Evolutionary conservation across 2,113 vertebrate genomes (phyloP).

Genomic region (Gnathonemus echidnorhynchus): DNA sequence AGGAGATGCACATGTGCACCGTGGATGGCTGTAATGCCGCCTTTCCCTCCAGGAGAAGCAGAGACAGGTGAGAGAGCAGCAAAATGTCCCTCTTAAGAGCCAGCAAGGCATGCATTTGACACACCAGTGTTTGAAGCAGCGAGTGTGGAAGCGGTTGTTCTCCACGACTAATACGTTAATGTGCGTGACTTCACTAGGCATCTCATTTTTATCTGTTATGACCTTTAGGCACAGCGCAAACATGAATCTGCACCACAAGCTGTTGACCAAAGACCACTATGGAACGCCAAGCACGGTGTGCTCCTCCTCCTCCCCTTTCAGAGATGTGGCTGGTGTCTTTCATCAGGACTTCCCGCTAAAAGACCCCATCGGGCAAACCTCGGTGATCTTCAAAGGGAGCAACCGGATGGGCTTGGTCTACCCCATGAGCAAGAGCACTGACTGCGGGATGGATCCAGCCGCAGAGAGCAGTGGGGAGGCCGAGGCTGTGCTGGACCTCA

Average conservation of each 20-base stretch:
- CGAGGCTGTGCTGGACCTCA: conserved; percentile 80
- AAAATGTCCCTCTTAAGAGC: conserved; percentile 20
- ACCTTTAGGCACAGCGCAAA: conserved; percentile 86
- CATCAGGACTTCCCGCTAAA: conserved; percentile 64
- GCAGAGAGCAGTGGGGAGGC: conserved; percentile 54
- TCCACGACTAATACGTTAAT: background rate
- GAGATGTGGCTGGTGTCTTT: conserved; percentile 66
- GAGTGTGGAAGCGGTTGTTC: background rate
- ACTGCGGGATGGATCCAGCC: conserved; percentile 53
- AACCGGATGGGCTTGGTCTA: conserved; percentile 80
- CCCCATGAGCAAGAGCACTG: conserved; percentile 69
- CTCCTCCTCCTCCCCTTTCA: conserved; percentile 64
- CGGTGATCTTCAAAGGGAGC: conserved; percentile 81
- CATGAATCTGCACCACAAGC: conserved; percentile 87
- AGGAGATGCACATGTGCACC: conserved; percentile 84
- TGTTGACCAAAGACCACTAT: conserved; percentile 79
- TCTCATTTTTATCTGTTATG: conserved; percentile 32
- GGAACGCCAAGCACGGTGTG: conserved; percentile 57
- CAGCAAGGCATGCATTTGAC: background rate
- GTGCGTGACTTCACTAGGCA: background rate
- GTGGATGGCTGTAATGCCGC: conserved; percentile 83
- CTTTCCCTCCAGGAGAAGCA: conserved; percentile 86
- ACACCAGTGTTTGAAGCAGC: background rate
- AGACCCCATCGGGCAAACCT: conserved; percentile 69
- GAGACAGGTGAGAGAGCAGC: conserved; percentile 83